Evolutionary conservation across 1,140 invertebrate species (phyloP), one percentile per base, ranked within the genome.

Genomic region (Zeugodacus cucurbitae): DNA sequence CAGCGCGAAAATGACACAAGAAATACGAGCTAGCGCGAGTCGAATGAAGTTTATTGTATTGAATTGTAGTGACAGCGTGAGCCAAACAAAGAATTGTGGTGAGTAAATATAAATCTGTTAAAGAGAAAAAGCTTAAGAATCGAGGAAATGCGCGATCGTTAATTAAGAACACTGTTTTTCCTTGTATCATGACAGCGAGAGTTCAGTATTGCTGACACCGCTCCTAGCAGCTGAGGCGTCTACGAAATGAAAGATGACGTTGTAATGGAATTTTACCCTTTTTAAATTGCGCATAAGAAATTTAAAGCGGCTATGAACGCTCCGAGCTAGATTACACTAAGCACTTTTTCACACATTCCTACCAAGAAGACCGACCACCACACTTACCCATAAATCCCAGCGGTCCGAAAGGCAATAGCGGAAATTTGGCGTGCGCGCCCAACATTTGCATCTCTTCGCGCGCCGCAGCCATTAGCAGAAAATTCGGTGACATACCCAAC

Each of bases 401-500:
- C 90, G 96, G 97, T 94, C 96, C 97, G 95, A 97, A 98, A 62
- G 94, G 94, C 90, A 95, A 94, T 89, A 97, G 96, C 89, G 96
- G 96, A 89, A 96, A 93, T 89, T 93, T 93, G 89, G 91, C 91
- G 59, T 92, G 91, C 57, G 89, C 90, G 10, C 90, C 90, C 44
- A 92, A 88, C 26, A 90, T 90, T 29, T 93, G 92, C 89, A 93
- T 91, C 87, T 93, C 92, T 59, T 93, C 92, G 8, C 92, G 90
- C 14, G 92, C 92, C 17, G 92, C 92, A 0, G 92, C 92, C 92
- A 93, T 93, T 37, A 93, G 89, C 41, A 93, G 88, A 11, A 93
- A 89, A 89, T 93, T 93, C 2, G 91, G 91, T 2, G 92, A 90
- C 91, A 92, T 89, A 22, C 92, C 91, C 10, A 91, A 90, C 87